Base-by-base conservation (phyloP, 2,113 vertebrate genomes). In the Scolopax mira region DNA sequence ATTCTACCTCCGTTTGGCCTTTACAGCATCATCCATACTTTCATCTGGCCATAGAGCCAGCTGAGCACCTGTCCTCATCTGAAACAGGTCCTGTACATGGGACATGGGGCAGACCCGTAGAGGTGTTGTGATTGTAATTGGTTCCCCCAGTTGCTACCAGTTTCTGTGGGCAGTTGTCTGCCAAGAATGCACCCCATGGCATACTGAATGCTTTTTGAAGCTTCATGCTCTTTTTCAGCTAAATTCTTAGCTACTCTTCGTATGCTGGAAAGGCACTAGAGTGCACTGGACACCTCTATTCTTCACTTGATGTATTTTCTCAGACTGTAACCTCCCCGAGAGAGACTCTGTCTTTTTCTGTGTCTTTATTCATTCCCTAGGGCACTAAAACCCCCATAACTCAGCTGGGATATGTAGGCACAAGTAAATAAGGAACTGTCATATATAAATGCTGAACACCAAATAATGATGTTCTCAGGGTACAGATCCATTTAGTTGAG, bases 401-500 rank as follows among this genome's bases (percentile, higher is more conserved):
- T 93, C 81, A 79, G 51, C 39, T 89, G 51, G 44, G 39, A 6
- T 84, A 65, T 95, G 65, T 49, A 85, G 31, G 66, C 44, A 82
- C n/a, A 46, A 61, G 70, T 65, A 92, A 95, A 79, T 79, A 84
- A 84, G 74, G 81, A 48, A 9, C 64, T 79, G 46, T 81, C 80
- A 82, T 35, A 48, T 64, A 96, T 58, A 88, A 90, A 74, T 58
- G 72, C 37, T 92, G 60, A 94, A 79, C 80, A 93, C 17, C 33
- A 90, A 91, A 81, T 71, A 93, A 65, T 19, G 4, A 69, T 2
- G 6, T 90, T 85, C 80, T 61, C 0, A 0, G 44, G 44, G 80
- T 91, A 93, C 44, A 82, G 69, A 85, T 64, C 73, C 84, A 85
- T 96, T 90, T 91, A 91, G 73, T 60, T 88, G 91, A 95, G 80